Base-by-base conservation (phyloP, 2,797 vertebrate genomes). In the Tachyglossus aculeatus region DNA sequence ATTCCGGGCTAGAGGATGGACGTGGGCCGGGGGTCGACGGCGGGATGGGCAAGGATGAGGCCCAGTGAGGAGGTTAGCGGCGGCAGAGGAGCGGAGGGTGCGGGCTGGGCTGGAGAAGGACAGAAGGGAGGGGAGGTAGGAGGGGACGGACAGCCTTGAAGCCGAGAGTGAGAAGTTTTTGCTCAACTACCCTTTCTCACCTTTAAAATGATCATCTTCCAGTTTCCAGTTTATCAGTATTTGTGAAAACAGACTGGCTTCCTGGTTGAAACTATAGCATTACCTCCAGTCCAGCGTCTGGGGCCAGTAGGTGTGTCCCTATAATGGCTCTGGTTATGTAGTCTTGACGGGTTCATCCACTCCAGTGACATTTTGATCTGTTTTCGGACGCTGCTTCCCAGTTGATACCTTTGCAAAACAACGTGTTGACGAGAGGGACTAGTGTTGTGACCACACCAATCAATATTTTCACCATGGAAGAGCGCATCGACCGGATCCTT, bases 401-500 rank as follows among this genome's bases (percentile, higher is more conserved):
- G 82, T 83, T 84, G 24, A 88, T 65, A 83, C 84, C 83, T 93
- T 88, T 94, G 91, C 91, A 16, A 93, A 94, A 91, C 83, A 80
- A 74, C 90, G 88, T 94, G 94, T 95, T 94, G 92, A 94, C 93
- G 90, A 91, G 92, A 90, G 50, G 81, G 89, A 92, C 90, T 88
- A 83, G 86, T 94, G 91, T 95, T 79, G 74, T 89, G 86, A 91
- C 91, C 92, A 94, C 93, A 84, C 90, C 88, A 92, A 90, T 97
- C 94, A 93, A 93, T 95, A 95, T 78, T 89, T 78, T 90, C 87
- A 91, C 80, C 91, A 91, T 82, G 72, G 71, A 78, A 76, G 81
- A 93, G 88, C 90, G 94, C 91, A 82, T 90, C 88, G 93, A 94
- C 91, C 57, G 52, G 84, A 87, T 86, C 82, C 86, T 77, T 92